Percentiles rank a stretch among this genome's conserved stretches.
Conservation (phyloP, 2,113 vertebrate genomes). For the Ctenomys sociabilis region DNA sequence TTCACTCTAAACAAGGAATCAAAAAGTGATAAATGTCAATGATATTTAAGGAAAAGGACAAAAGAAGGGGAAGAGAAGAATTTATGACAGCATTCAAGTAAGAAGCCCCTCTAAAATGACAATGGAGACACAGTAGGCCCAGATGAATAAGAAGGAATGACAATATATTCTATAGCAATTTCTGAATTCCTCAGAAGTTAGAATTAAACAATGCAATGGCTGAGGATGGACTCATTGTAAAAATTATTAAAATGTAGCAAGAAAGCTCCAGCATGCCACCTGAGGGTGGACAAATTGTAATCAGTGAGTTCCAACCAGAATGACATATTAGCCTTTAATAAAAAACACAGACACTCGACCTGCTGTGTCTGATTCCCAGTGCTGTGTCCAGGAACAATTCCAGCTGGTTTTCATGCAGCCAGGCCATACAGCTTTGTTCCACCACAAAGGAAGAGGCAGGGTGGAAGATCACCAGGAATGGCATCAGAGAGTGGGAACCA, state of each 20-base stretch:
- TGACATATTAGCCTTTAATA: background rate
- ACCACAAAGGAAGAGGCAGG: background rate
- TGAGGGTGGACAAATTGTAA: conserved; percentile 31
- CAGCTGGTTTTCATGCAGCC: background rate
- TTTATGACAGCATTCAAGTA: conserved; percentile 1
- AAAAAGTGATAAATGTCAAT: conserved; percentile 23
- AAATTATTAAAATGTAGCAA: conserved; percentile 59
- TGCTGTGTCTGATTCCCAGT: background rate
- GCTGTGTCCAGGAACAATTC: background rate
- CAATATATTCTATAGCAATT: background rate
- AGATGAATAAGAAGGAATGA: conserved; percentile 19
- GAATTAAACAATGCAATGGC: conserved; percentile 23
- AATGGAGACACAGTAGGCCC: background rate
- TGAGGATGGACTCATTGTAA: background rate
- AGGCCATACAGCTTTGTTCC: background rate
- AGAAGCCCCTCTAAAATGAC: conserved; percentile 18
- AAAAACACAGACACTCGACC: background rate
- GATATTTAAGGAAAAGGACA: background rate
- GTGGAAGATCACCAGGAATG: conserved; percentile 60
- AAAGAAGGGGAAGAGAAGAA: background rate
- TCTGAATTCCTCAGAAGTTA: conserved; percentile 29
- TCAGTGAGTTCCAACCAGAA: background rate
- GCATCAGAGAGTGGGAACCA: conserved; percentile 75
- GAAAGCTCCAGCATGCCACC: background rate
- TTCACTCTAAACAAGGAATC: conserved; percentile 35